These are phyloP conservation scores for Urosaurus nigricauda DNA, from an alignment of 2,797 vertebrate species.

Conservation along the genomic window DNA sequence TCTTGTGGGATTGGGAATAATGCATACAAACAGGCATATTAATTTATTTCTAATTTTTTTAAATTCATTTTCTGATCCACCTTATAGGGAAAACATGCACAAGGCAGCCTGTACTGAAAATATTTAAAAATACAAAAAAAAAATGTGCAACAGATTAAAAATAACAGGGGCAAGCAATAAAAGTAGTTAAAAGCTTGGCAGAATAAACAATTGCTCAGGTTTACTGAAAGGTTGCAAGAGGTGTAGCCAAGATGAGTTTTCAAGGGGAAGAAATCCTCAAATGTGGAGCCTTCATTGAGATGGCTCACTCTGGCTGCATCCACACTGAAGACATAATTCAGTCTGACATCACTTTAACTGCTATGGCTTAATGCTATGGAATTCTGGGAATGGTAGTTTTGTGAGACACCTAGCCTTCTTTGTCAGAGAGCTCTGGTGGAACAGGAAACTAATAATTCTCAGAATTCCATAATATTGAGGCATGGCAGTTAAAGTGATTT, in stretches of 20 bases:
- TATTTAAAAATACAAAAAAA: too few species aligned
- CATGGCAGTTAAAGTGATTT: too few species aligned
- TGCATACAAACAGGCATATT: not conserved
- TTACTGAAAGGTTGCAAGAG: not conserved
- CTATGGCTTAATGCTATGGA: too few species aligned
- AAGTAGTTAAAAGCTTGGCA: not conserved
- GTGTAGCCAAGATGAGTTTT: not conserved
- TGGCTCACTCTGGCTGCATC: not conserved
- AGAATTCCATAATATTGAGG: too few species aligned
- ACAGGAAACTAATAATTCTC: too few species aligned
- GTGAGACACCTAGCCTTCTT: too few species aligned
- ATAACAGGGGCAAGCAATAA: not conserved
- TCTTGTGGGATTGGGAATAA: not conserved
- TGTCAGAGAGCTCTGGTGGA: too few species aligned
- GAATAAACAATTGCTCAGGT: not conserved
- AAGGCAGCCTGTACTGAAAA: not conserved
- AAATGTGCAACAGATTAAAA: not conserved
- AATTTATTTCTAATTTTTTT: too few species aligned
- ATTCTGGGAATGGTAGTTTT: too few species aligned
- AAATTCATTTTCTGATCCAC: not conserved
- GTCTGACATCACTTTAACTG: too few species aligned
- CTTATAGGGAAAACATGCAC: not conserved
- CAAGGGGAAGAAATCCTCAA: not conserved
- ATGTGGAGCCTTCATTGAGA: not conserved
- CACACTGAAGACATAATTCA: too few species aligned